Evolutionary conservation across 2,888 invertebrate genomes (phyloP), one percentile per base, ranked within the genome.

Genomic region (Tachina lurida): DNA sequence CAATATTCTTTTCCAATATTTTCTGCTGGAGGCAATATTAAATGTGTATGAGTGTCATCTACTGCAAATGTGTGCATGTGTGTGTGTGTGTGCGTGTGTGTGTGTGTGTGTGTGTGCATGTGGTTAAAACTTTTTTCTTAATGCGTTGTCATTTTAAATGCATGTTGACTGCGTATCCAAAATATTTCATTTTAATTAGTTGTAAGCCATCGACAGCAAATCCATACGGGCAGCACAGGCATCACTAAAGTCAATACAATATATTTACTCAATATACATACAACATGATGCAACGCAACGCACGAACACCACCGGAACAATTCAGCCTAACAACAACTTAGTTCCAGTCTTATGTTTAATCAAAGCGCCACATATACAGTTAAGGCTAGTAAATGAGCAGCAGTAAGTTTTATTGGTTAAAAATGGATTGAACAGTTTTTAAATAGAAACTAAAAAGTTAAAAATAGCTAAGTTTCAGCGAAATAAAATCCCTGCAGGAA

Each of bases 131-230:
- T 47, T 41, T 80, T 70, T 82, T 65, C 76, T 70, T 17, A 74
- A 80, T 86, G 86, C 63, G 86, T 86, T 86, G 86, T 86, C 86
- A 86, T 86, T 86, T 86, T 83, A 86, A 86, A 86, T 86, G 79
- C 86, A 86, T 86, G 86, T 83, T 83, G 83, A 86, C 79, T 86
- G 86, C 83, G 83, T 86, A 83, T 86, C 79, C 86, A 86, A 86
- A 83, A 86, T 86, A 86, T 86, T 86, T 86, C 86, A 86, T 86
- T 86, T 86, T 86, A 86, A 86, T 86, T 86, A 86, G 86, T 80
- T 86, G 86, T 86, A 79, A 86, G 58, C 86, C 83, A 86, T 86
- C 83, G 86, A 79, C 83, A 86, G 71, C 68, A 83, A 83, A 86
- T 83, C 86, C 83, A 83, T 79, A 41, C 39, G 3, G 17, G 75